Base-by-base conservation (phyloP, 2,113 vertebrate genomes). In the Corythoichthys intestinalis region DNA sequence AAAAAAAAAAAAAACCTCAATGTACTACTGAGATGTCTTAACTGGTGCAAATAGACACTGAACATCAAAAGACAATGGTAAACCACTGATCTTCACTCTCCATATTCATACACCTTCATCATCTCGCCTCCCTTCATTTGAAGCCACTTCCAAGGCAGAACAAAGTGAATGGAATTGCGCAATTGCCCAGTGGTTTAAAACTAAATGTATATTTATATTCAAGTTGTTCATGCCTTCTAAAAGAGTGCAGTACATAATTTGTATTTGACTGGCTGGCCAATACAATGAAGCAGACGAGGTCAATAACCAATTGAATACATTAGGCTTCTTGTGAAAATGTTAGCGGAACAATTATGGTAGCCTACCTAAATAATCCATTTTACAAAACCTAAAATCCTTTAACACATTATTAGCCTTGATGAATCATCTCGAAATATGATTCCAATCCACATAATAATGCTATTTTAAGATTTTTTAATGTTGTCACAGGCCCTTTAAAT, bases 281-380 rank as follows among this genome's bases (percentile, higher is more conserved):
- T 78, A 54, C 70, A 60, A 35, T 66, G 67, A 66, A 48, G 67
- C 39, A 75, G 66, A 79, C 70, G 62, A 37, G 68, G 66, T 84
- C 78, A 79, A 49, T 57, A 71, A 59, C 58, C 49, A 53, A 37
- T 73, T 10, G 4, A 50, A 67, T 37, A 14, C 46, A 54, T 69
- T 60, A 38, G 5, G 10, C 56, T 59, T 41, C 58, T 39, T 7
- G 10, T 39, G 58, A 35, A 60, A 35, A 8, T 17, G 65, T 47
- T 61, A 58, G 64, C 28, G 11, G 28, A 59, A 62, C 50, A 76
- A 28, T 28, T 67, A 38, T 72, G 63, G 20, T 46, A 37, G 20
- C 20, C 20, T 28, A 28, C 50, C 20, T 66, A 35, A 52, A 4
- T 35, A 34, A 59, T 7, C 35, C 57, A 59, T 1, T 6, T 8